Conservation (phyloP, 2,113 vertebrate species). For the Chloropsis hardwickii region DNA sequence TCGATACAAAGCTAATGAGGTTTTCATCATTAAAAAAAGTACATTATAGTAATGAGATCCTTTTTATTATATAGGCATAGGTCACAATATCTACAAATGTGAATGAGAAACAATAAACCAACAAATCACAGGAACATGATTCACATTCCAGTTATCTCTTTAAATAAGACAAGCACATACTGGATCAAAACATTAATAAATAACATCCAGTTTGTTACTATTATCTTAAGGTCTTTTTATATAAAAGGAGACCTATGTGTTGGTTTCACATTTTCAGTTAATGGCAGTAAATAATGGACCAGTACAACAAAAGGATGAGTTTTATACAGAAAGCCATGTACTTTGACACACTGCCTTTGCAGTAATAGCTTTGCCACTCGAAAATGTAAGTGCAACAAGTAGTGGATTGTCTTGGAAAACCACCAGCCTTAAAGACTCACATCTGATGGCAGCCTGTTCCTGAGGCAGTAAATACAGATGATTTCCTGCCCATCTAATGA, state of each 20-base stretch:
- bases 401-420: slow-evolving; percentile 78
- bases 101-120: slow-evolving; percentile 77
- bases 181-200: slow-evolving; percentile 88
- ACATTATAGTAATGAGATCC: slow-evolving; percentile 66
- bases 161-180: slow-evolving; percentile 94
- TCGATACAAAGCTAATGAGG: slow-evolving; percentile 68
- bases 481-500: slow-evolving; percentile 18
- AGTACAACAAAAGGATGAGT: slow-evolving; percentile 62
- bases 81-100: slow-evolving; percentile 85
- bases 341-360: slow-evolving; percentile 70
- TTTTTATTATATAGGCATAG: slow-evolving; percentile 81
- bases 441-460: slow-evolving; percentile 20
- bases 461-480: neutral
- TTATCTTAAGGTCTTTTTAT: slow-evolving; percentile 75
- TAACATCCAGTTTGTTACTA: slow-evolving; percentile 87
- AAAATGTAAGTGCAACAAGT: slow-evolving; percentile 61
- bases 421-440: slow-evolving; percentile 56
- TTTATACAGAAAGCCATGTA: slow-evolving; percentile 61
- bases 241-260: slow-evolving; percentile 68
- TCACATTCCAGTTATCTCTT: slow-evolving; percentile 83
- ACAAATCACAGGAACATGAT: slow-evolving; percentile 82
- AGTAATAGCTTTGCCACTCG: slow-evolving; percentile 63
- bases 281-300: slow-evolving; percentile 70
- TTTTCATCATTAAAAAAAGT: slow-evolving; percentile 69
- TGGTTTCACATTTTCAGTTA: slow-evolving; percentile 72